A percentile compares a stretch with the other conserved stretches of the same genome.
phyloP scores from a whole-genome alignment of 1,140 invertebrate species.

The Drosophila fuyamai region DNA sequence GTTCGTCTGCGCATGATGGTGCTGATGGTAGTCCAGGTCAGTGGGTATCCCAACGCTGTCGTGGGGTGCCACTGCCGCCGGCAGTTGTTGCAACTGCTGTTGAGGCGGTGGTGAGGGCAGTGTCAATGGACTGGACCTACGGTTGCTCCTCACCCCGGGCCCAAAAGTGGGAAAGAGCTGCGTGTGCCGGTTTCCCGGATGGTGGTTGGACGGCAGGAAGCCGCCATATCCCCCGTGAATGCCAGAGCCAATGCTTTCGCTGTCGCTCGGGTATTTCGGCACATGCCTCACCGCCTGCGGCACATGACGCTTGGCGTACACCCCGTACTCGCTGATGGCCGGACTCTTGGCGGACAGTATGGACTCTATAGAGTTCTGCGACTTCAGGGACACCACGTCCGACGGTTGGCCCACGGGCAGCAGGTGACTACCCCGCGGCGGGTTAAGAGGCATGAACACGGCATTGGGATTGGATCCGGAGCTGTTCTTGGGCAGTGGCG shows the following conservation, averaged over 20 bases:
- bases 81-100: conserved; percentile 24
- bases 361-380: conserved; percentile 84
- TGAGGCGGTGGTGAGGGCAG: conserved; percentile 84
- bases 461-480: conserved; percentile 62
- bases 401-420: conserved; percentile 38
- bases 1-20: conserved; percentile 43
- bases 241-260: conserved; percentile 87
- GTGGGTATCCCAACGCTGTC: conserved; percentile 70
- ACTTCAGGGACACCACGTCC: conserved; percentile 81
- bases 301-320: conserved; percentile 67
- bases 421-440: conserved; percentile 35
- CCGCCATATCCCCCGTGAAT: conserved; percentile 49
- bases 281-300: conserved; percentile 85
- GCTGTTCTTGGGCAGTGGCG: conserved; percentile 50
- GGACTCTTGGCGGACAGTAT: conserved; percentile 82
- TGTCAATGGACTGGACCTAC: conserved; percentile 86
- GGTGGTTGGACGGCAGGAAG: conserved; percentile 23
- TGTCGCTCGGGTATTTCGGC: conserved; percentile 87
- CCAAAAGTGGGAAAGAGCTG: conserved; percentile 78
- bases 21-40: conserved; percentile 64
- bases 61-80: conserved; percentile 11
- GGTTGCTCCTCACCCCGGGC: conserved; percentile 64
- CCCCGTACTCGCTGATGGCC: conserved; percentile 68
- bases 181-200: conserved; percentile 68
- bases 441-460: conserved; percentile 70